These are phyloP conservation scores for Melangyna quadrimaculata DNA, from an alignment of 2,888 invertebrate species.

Conservation along the genomic window DNA sequence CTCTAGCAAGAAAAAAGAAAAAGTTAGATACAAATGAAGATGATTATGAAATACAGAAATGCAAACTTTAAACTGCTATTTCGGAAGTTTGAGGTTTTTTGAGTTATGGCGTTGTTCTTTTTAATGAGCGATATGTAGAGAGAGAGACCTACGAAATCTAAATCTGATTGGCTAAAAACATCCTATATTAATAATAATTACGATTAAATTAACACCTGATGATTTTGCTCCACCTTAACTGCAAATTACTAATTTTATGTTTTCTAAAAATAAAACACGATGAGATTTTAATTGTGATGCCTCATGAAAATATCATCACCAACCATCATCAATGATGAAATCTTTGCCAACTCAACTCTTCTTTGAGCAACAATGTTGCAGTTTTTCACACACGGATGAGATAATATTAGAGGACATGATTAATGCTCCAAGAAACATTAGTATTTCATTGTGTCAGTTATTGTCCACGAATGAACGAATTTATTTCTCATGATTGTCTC, in stretches of 20 bases:
- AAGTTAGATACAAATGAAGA: too few species aligned
- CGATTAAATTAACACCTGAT: too few species aligned
- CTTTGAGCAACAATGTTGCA: constrained; percentile 51
- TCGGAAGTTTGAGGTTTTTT: too few species aligned
- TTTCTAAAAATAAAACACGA: neutral
- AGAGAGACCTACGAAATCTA: too few species aligned
- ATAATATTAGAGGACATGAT: constrained; percentile 19
- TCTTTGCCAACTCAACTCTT: neutral
- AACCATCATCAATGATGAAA: neutral
- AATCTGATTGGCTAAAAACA: too few species aligned
- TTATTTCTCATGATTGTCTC: constrained; percentile 10
- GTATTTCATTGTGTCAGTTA: constrained; percentile 37
- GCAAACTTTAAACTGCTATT: too few species aligned
- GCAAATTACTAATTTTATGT: neutral
- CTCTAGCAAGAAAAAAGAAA: too few species aligned
- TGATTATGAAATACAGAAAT: too few species aligned
- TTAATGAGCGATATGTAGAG: too few species aligned
- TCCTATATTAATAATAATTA: too few species aligned
- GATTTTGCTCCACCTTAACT: neutral
- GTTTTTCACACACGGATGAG: constrained; percentile 39
- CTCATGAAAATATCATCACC: neutral
- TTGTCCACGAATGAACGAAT: neutral
- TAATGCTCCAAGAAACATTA: constrained; percentile 33
- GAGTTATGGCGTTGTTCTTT: too few species aligned
- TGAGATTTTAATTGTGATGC: neutral